phyloP scores from a whole-genome alignment of 64 coral and sea anemone species.

The Dendronephthya gigantea region DNA sequence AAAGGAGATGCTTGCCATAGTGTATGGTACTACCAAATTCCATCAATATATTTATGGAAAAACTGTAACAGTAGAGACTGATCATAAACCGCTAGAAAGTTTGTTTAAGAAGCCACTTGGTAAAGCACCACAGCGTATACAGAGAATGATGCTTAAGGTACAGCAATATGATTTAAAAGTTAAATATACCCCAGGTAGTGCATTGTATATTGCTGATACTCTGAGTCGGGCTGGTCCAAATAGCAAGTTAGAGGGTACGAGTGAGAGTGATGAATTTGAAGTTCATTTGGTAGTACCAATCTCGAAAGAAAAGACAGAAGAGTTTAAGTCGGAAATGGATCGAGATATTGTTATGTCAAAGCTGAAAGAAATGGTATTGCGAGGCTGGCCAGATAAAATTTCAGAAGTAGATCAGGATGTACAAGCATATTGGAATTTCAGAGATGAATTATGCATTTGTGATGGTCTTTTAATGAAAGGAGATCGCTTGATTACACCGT shows the following conservation, averaged over 20 bases:
- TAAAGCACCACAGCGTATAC: slow-evolving; percentile 10
- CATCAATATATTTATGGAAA: neutral
- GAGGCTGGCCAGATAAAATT: slow-evolving; percentile 38
- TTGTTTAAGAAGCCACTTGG: neutral
- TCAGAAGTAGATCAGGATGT: slow-evolving; percentile 22
- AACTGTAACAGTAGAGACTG: neutral
- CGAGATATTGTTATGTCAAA: slow-evolving; percentile 25
- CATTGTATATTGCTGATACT: neutral
- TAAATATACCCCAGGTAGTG: neutral
- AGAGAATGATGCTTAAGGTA: neutral
- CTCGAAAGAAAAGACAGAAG: slow-evolving; percentile 6
- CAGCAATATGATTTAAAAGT: neutral
- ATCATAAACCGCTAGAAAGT: slow-evolving; percentile 17
- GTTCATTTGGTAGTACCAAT: slow-evolving; percentile 38
- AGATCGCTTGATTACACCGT: neutral
- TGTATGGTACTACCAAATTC: neutral
- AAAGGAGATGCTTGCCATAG: slow-evolving; percentile 20
- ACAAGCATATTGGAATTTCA: slow-evolving; percentile 36
- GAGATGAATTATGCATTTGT: slow-evolving; percentile 7
- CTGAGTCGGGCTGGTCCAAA: neutral
- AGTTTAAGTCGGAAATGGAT: slow-evolving; percentile 13
- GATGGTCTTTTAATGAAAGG: slow-evolving; percentile 17
- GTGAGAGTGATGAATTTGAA: slow-evolving; percentile 17
- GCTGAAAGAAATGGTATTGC: slow-evolving; percentile 17
- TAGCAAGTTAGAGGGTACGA: neutral